These are phyloP conservation scores for Hemiscyllium ocellatum DNA, from an alignment of 2,113 vertebrate genomes.

Conservation along the genomic window DNA sequence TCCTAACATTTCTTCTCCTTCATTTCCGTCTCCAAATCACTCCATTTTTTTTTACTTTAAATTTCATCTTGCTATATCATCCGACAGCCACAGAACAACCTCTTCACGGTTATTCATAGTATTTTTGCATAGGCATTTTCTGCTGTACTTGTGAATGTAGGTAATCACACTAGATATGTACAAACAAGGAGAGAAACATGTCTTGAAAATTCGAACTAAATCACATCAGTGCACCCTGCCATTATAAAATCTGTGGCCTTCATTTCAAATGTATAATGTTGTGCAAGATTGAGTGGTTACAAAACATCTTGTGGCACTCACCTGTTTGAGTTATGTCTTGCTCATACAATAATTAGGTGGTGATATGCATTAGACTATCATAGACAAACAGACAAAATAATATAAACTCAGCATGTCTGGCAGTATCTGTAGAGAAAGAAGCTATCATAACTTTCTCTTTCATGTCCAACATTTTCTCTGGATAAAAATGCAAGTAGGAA, in stretches of 20 bases:
- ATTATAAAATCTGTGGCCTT: not conserved
- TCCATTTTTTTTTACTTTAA: not conserved
- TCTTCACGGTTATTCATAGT: not conserved
- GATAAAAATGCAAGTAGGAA: not conserved
- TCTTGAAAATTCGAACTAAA: not conserved
- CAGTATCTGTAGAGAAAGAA: too few relatives aligned
- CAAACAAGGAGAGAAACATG: not conserved
- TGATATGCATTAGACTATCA: not conserved
- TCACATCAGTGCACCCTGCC: not conserved
- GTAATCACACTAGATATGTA: not conserved
- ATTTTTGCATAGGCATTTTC: not conserved
- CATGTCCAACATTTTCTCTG: not conserved
- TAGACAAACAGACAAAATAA: not conserved
- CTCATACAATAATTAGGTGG: not conserved
- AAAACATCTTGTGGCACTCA: not conserved
- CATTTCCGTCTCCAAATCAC: not conserved
- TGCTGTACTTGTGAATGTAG: not conserved
- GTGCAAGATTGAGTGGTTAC: not conserved
- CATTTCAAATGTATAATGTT: not conserved
- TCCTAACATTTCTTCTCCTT: not conserved
- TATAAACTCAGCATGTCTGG: too few relatives aligned
- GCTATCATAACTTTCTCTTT: not conserved
- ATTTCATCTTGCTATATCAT: not conserved
- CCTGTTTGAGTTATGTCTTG: not conserved
- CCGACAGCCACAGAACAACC: not conserved